phyloP scores from a whole-genome alignment of 2,797 vertebrate genomes.

The Mormyrus hasselquistii region DNA sequence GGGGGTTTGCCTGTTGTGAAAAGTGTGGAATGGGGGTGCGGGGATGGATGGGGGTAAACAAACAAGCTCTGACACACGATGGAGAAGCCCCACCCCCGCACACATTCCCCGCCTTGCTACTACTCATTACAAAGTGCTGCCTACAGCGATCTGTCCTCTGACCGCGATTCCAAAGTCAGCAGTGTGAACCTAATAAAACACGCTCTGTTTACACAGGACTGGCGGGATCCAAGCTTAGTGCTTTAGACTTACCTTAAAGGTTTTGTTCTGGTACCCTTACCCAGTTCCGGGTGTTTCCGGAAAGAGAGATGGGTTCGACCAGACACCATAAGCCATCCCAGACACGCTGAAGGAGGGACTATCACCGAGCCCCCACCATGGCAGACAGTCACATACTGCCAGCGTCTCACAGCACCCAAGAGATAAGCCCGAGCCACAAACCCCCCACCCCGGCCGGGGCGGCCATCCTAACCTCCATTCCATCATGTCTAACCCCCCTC shows the following conservation, averaged over 20 bases:
- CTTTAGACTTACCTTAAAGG: background rate
- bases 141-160: background rate
- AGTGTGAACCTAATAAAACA: background rate
- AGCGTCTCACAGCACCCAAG: background rate
- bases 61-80: background rate
- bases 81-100: background rate
- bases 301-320: background rate
- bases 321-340: background rate
- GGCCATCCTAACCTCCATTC: background rate
- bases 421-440: background rate
- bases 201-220: background rate
- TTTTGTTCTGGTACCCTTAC: background rate
- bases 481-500: background rate
- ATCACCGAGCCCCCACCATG: background rate
- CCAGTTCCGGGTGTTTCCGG: background rate
- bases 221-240: background rate
- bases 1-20: background rate
- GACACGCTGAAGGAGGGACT: background rate
- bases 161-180: background rate
- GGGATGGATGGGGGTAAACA: background rate
- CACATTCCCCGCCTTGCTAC: background rate
- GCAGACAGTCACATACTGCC: background rate
- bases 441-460: background rate
- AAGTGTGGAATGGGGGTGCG: background rate
- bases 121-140: background rate